phyloP scores from a whole-genome alignment of 2,888 invertebrate genomes.

The Phrixothrix hirtus region DNA sequence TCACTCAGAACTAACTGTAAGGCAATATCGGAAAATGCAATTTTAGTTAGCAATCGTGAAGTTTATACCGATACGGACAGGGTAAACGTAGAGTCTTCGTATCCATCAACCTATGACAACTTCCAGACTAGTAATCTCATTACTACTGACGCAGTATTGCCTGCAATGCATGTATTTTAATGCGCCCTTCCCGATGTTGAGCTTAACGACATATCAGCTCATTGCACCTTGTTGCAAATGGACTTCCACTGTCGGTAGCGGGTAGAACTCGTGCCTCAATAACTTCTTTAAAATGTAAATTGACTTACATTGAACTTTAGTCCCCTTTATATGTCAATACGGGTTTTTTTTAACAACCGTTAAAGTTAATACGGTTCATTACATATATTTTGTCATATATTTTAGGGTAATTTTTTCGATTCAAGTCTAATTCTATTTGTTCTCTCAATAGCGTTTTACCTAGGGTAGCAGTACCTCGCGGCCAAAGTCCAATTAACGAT shows the following conservation, averaged over 20 bases:
- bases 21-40: slow-evolving; percentile 11
- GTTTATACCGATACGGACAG: slow-evolving; percentile 4
- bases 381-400: slow-evolving; percentile 18
- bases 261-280: slow-evolving; percentile 42
- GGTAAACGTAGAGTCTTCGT: slow-evolving; percentile 14
- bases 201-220: slow-evolving; percentile 40
- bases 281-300: slow-evolving; percentile 53
- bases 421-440: slow-evolving; percentile 21
- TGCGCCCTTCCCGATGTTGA: slow-evolving; percentile 27
- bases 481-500: slow-evolving; percentile 45
- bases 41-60: slow-evolving; percentile 10
- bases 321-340: slow-evolving; percentile 39
- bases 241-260: slow-evolving; percentile 33
- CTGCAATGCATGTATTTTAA: slow-evolving; percentile 33
- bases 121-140: slow-evolving; percentile 29
- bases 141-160: slow-evolving; percentile 27
- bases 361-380: slow-evolving; percentile 26
- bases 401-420: slow-evolving; percentile 6
- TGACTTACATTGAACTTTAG: slow-evolving; percentile 46
- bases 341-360: slow-evolving; percentile 24
- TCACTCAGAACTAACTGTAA: too few species aligned
- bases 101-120: slow-evolving; percentile 25
- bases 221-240: slow-evolving; percentile 42
- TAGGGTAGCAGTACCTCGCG: slow-evolving; percentile 32
- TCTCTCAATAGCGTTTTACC: slow-evolving; percentile 20